These are phyloP conservation scores for Acleris sparsana DNA, from an alignment of 2,888 invertebrate species.

Conservation along the genomic window DNA sequence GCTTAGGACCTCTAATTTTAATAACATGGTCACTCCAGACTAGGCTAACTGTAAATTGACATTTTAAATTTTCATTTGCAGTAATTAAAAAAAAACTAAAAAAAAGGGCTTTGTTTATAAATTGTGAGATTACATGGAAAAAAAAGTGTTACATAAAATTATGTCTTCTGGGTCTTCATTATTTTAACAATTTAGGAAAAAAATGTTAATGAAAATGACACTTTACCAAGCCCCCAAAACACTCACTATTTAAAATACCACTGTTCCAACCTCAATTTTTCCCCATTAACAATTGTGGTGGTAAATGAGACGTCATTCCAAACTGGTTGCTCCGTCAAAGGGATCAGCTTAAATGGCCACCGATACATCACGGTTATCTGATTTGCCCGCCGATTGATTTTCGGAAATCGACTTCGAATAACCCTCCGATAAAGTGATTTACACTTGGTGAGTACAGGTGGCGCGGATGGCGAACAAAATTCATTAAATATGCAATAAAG, in stretches of 20 bases:
- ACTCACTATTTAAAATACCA: background rate
- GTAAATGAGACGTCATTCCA: constrained; percentile 4
- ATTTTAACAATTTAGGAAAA: no score
- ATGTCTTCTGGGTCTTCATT: no score
- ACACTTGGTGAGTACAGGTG: constrained; percentile 53
- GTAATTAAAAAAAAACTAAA: no score
- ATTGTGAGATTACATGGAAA: no score
- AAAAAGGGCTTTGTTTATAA: no score
- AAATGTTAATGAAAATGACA: no score
- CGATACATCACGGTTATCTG: constrained; percentile 67
- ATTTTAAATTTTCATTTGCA: no score
- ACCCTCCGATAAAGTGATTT: constrained; percentile 69
- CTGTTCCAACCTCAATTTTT: background rate
- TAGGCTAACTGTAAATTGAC: no score
- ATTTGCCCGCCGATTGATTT: constrained; percentile 68
- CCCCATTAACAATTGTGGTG: background rate
- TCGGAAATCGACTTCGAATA: constrained; percentile 71
- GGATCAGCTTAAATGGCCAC: constrained; percentile 29
- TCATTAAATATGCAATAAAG: no score
- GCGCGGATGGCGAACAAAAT: constrained; percentile 27
- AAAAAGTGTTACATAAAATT: no score
- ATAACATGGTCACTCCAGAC: no score
- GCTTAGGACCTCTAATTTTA: no score
- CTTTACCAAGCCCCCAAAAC: background rate
- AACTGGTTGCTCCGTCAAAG: background rate